phyloP scores from a whole-genome alignment of 1,140 invertebrate genomes.

The Galendromus occidentalis region DNA sequence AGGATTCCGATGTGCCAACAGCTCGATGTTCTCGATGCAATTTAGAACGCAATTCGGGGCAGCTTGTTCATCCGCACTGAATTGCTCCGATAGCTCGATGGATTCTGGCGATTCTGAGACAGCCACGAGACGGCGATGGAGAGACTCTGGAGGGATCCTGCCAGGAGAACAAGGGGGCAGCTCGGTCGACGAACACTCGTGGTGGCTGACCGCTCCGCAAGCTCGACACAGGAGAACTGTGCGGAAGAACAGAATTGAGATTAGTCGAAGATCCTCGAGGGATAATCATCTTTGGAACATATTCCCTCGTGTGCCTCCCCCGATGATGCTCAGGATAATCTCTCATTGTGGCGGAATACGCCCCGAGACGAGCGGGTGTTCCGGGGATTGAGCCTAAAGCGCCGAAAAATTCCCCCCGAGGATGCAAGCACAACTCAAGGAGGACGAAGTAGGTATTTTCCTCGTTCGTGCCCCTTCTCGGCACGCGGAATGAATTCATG shows the following conservation, averaged over 20 bases:
- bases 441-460: too few species aligned
- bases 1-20: background rate
- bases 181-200: background rate
- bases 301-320: too few species aligned
- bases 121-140: background rate
- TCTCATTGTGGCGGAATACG: too few species aligned
- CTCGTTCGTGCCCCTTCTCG: too few species aligned
- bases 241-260: background rate
- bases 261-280: too few species aligned
- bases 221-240: background rate
- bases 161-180: background rate
- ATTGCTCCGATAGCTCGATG: background rate
- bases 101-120: background rate
- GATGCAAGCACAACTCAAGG: too few species aligned
- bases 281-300: too few species aligned
- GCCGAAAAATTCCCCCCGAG: too few species aligned
- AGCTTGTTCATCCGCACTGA: background rate
- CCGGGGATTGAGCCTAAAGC: too few species aligned
- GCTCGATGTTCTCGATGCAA: background rate
- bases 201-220: background rate
- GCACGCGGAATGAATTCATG: too few species aligned
- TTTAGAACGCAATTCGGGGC: background rate
- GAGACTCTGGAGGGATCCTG: background rate
- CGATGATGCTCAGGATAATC: too few species aligned
- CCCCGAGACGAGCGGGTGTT: too few species aligned